Evolutionary conservation across 2,888 invertebrate genomes (phyloP).

Genomic region (Sesia apiformis): DNA sequence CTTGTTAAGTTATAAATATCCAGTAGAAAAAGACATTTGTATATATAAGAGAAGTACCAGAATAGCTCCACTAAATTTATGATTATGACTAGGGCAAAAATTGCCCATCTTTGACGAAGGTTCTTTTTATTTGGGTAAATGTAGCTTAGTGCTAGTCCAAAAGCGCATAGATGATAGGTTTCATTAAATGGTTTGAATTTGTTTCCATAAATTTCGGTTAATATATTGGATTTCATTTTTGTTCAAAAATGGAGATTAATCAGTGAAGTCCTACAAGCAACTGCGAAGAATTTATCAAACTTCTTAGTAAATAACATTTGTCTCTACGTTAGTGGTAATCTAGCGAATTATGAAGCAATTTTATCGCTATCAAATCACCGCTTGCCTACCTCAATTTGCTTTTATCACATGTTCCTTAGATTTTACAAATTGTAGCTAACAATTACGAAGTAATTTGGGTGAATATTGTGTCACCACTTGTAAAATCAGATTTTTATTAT

Average conservation of each 20-base stretch:
- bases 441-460: too few species aligned
- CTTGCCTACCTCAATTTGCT: constrained; percentile 2
- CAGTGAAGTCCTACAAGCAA: background rate
- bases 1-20: constrained; percentile 41
- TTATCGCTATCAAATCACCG: constrained; percentile 15
- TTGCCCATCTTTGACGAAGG: constrained; percentile 15
- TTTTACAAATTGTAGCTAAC: background rate
- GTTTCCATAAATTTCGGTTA: constrained; percentile 3
- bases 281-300: background rate
- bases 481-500: too few species aligned
- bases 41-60: constrained; percentile 38
- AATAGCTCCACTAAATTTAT: constrained; percentile 29
- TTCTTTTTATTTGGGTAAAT: constrained; percentile 42
- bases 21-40: constrained; percentile 25
- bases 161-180: constrained; percentile 39
- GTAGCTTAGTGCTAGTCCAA: constrained; percentile 35
- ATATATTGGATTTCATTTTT: background rate
- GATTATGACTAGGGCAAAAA: constrained; percentile 17
- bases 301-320: background rate
- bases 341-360: constrained; percentile 20
- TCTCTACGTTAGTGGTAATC: background rate
- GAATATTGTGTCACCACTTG: too few species aligned
- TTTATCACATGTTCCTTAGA: background rate
- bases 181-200: constrained; percentile 40
- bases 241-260: background rate